Evolutionary conservation across 2,888 invertebrate genomes (phyloP).

Genomic region (Diachrysia chrysitis): DNA sequence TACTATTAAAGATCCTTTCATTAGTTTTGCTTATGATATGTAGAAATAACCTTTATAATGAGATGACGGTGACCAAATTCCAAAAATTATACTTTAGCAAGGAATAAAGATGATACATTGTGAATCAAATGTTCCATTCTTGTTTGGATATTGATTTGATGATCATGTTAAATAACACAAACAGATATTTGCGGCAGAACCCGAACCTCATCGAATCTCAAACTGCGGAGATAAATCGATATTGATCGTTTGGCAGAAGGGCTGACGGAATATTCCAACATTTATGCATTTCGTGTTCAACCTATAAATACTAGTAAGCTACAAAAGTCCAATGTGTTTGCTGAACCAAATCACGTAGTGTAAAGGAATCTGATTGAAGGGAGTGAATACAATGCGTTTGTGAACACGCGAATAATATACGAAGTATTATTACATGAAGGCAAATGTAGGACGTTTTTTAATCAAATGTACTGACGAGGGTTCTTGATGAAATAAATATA

Average conservation of each 20-base stretch:
- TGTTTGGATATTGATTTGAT: background rate
- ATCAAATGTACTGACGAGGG: background rate
- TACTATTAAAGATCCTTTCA: background rate
- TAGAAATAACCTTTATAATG: background rate
- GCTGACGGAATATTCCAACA: slow-evolving; percentile 56
- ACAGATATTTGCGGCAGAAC: slow-evolving; percentile 15
- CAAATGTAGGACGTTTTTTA: background rate
- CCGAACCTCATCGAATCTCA: slow-evolving; percentile 20
- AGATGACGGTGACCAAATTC: no score
- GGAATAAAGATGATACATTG: background rate
- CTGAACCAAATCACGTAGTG: slow-evolving; percentile 41
- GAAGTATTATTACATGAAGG: slow-evolving; percentile 21
- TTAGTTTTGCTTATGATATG: background rate
- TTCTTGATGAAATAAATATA: background rate
- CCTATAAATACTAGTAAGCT: slow-evolving; percentile 16
- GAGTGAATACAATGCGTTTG: slow-evolving; percentile 22
- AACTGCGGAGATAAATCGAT: slow-evolving; percentile 37
- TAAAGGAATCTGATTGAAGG: slow-evolving; percentile 35
- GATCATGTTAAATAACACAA: slow-evolving; percentile 10
- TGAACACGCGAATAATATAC: slow-evolving; percentile 19
- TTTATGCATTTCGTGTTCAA: slow-evolving; percentile 40
- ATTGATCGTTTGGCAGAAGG: slow-evolving; percentile 41
- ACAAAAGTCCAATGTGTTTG: slow-evolving; percentile 26
- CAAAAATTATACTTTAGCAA: background rate
- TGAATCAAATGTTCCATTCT: background rate